Base-by-base conservation (phyloP, 2,888 invertebrate species). In the Agrenia bidenticulata region DNA sequence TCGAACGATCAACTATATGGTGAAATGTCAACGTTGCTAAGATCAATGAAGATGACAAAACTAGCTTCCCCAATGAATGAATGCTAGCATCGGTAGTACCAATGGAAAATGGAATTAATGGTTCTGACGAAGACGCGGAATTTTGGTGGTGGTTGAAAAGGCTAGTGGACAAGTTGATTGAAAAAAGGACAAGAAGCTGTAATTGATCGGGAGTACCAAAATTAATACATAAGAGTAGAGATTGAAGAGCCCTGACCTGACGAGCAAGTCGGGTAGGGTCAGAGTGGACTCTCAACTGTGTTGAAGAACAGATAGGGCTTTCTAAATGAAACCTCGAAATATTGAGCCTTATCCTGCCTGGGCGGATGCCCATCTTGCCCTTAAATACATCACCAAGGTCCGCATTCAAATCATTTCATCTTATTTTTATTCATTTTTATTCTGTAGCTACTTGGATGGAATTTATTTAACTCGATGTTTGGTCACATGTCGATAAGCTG, bases 311-410 rank as follows among this genome's bases (percentile, higher is more conserved):
- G 45, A 19, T 63, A 17, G 32, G 4, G 11, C 11, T 32, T 11
- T 32, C n/a, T 15, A 58, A 67, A 73, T 73, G 73, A 73, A 73
- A 69, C 67, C 69, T 59, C 66, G 67, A 63, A 69, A 57, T 26
- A 39, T 37, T 63, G 75, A 75, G 61, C 70, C 66, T 54, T 73
- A 72, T 64, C 76, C 74, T 61, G 76, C 74, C 26, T 76, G 76
- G 76, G 72, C 73, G 37, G 76, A 76, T 60, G 76, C 76, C 69
- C 74, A 71, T 61, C 63, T 73, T 23, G 76, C 70, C 50, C 65
- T 71, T 32, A 76, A 76, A 49, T 76, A 76, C 64, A 73, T 76
- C 54, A 62, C 63, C 13, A 76, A 76, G 76, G 76, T 76, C 63
- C 59, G 53, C 7, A 23, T 19, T 32, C 11, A 24, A 26, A n/a